These are phyloP conservation scores for Etheostoma cragini DNA, from an alignment of 2,113 vertebrate genomes.

Conservation along the genomic window DNA sequence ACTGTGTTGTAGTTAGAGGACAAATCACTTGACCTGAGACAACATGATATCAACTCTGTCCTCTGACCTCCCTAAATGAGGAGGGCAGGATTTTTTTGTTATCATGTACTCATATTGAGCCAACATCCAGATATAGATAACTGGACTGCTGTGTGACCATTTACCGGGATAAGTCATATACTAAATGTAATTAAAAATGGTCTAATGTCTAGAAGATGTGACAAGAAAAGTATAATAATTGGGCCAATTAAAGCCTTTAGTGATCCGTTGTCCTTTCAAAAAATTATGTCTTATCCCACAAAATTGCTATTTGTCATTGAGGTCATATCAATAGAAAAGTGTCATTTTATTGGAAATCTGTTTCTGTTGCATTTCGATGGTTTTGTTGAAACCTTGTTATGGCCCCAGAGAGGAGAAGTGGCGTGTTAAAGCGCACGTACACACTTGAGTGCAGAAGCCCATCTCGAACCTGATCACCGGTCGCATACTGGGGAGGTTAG, in stretches of 20 bases:
- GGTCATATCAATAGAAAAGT: slow-evolving; percentile 8
- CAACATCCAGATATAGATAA: background rate
- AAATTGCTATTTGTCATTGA: background rate
- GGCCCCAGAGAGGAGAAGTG: background rate
- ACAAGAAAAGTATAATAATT: background rate
- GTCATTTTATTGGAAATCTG: slow-evolving; percentile 2
- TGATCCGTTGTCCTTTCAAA: too few relatives aligned
- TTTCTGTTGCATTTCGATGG: background rate
- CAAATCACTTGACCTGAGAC: background rate
- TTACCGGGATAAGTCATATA: background rate
- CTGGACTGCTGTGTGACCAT: background rate
- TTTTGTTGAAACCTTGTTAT: background rate
- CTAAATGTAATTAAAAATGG: background rate
- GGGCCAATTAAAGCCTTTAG: too few relatives aligned
- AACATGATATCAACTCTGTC: background rate
- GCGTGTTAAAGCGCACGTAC: slow-evolving; percentile 38
- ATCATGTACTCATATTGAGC: background rate
- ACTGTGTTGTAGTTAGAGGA: too few relatives aligned
- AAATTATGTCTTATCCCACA: too few relatives aligned
- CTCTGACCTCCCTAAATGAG: slow-evolving; percentile 5
- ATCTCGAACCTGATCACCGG: slow-evolving; percentile 6
- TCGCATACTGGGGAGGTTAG: background rate
- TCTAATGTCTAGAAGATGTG: background rate
- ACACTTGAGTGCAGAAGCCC: background rate
- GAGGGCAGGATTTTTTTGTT: background rate